Evolutionary conservation across 2,113 vertebrate genomes (phyloP).

Genomic region (Tyrannus savana): DNA sequence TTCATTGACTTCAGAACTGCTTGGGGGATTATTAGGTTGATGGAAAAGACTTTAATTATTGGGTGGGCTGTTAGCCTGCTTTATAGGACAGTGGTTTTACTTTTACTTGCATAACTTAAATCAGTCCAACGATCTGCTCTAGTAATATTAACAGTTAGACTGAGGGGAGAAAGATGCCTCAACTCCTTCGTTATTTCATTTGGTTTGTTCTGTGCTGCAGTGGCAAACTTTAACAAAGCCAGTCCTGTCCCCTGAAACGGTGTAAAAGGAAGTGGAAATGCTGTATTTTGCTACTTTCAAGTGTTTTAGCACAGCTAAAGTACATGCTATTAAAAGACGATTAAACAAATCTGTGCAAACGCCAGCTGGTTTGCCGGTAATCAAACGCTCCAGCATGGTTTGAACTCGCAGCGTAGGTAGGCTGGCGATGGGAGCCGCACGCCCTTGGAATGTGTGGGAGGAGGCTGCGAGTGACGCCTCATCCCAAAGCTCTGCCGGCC

Average conservation of each 20-base stretch:
- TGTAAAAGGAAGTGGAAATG: neutral
- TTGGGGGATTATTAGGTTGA: neutral
- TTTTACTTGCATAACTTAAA: neutral
- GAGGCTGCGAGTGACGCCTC: neutral
- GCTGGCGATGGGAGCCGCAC: neutral
- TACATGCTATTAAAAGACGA: conserved; percentile 54
- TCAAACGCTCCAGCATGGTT: neutral
- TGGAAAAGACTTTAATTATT: neutral
- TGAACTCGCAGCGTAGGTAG: neutral
- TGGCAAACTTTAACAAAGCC: fast-evolving
- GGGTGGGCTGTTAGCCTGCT: neutral
- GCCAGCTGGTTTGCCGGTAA: conserved; percentile 48
- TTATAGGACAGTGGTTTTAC: neutral
- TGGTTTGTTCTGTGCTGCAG: neutral
- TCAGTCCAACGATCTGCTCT: neutral
- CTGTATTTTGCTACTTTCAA: neutral
- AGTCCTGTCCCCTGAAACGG: neutral
- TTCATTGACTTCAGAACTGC: neutral
- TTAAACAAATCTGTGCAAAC: conserved; percentile 34
- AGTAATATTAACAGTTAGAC: neutral
- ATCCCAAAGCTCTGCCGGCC: neutral
- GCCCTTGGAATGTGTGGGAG: neutral
- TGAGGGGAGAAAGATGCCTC: neutral
- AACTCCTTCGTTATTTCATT: neutral
- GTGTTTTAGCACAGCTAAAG: conserved; percentile 1